phyloP scores from a whole-genome alignment of 2,113 vertebrate genomes.

The Phodopus roborovskii region DNA sequence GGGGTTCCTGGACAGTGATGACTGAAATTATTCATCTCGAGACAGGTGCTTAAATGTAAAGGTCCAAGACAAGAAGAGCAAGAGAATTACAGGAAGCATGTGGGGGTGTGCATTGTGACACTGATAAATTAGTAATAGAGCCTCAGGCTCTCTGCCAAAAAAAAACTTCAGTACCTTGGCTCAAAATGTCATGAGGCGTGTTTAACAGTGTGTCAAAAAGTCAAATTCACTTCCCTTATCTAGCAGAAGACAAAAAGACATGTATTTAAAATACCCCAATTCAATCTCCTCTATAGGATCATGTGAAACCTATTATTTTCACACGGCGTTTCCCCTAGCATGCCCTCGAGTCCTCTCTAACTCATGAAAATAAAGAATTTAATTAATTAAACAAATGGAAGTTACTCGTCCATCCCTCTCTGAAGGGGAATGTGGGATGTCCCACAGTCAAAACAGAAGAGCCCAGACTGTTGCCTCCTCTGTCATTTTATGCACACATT shows the following conservation, averaged over 20 bases:
- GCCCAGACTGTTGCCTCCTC: not conserved
- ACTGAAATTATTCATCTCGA: conserved; percentile 9
- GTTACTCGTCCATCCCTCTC: not conserved
- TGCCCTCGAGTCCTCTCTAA: not conserved
- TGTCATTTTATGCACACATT: not conserved
- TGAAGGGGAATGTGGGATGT: not conserved
- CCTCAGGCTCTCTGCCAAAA: conserved; percentile 64
- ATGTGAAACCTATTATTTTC: not conserved
- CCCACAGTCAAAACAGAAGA: not conserved
- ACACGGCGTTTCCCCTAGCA: not conserved
- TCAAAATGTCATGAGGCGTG: conserved; percentile 1
- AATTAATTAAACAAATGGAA: not conserved
- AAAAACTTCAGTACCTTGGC: conserved; percentile 1
- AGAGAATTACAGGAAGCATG: not conserved
- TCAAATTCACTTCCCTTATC: not conserved
- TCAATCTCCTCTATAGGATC: not conserved
- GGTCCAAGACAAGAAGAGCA: not conserved
- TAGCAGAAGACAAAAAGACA: not conserved
- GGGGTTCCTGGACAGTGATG: conserved; percentile 21
- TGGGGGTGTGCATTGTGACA: not conserved
- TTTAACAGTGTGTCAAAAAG: conserved; percentile 26
- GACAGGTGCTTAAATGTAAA: not conserved
- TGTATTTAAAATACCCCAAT: not conserved
- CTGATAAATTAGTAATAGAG: conserved; percentile 60
- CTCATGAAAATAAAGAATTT: not conserved